These are phyloP conservation scores for Boulengeromyrus knoepffleri DNA, from an alignment of 2,113 vertebrate genomes.

Conservation along the genomic window DNA sequence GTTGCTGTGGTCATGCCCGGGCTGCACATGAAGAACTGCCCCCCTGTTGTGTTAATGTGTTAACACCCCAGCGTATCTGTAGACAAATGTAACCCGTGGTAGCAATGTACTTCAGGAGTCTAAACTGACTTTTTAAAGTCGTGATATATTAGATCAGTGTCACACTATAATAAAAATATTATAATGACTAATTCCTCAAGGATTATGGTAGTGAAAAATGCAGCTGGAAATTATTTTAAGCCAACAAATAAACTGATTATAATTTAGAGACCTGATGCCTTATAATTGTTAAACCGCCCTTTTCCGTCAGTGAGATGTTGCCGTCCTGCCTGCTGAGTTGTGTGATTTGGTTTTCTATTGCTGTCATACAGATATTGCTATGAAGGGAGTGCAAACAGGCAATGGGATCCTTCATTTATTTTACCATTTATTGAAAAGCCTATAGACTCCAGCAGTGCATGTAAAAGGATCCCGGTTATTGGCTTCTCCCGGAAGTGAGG, in stretches of 20 bases:
- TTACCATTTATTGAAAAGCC: neutral
- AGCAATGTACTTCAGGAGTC: neutral
- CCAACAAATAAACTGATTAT: neutral
- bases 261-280: neutral
- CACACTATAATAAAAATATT: neutral
- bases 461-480: neutral
- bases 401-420: neutral
- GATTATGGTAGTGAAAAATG: neutral
- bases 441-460: neutral
- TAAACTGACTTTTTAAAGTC: neutral
- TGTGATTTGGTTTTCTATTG: neutral
- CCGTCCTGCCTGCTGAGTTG: neutral
- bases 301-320: neutral
- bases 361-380: neutral
- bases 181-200: neutral
- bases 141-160: neutral
- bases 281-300: neutral
- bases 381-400: neutral
- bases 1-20: conserved; percentile 39
- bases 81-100: neutral
- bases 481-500: neutral
- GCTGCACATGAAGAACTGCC: conserved; percentile 18
- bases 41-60: neutral
- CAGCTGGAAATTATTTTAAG: neutral
- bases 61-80: neutral